Evolutionary conservation across 2,888 invertebrate genomes (phyloP), one percentile per base, ranked within the genome.

Genomic region (Saturnia japonica): DNA sequence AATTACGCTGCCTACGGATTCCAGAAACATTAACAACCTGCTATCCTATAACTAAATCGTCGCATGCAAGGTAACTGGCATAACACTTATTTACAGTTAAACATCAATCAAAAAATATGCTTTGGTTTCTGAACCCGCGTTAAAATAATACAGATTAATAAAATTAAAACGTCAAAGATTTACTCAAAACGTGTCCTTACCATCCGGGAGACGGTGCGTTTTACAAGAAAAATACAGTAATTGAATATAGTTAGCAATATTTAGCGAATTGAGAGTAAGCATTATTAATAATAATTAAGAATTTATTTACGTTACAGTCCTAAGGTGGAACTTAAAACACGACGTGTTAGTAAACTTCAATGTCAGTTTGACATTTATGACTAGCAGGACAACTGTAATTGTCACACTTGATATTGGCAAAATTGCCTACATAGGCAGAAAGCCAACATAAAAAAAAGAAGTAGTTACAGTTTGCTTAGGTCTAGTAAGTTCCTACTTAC

Each of bases 151-250:
- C 82, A 87, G 79, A 84, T 78, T 86, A 79, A 75, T 75, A 73
- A 74, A 74, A 72, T 82, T 73, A 81, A 77, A 77, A 75, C 75
- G 72, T 68, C 73, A 80, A 82, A 84, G 85, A 86, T 82, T 85
- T 86, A 88, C 86, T 83, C 81, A 88, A 88, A 84, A 90, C 85
- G 90, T 89, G 91, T 88, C 87, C 90, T 91, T 91, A 92, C 91
- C 91, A 89, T 90, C 89, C 87, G 84, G 87, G 80, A 85, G 86
- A 87, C 82, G 87, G 91, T 91, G 91, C 90, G 85, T 86, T 87
- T 87, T 87, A 86, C 78, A 80, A 86, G 84, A 88, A 89, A 91
- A 89, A 70, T 70, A 71, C 22, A 69, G 34, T 83, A 88, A 81
- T 88, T 88, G 84, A 89, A 81, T 88, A 89, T 57, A 60, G 34